phyloP scores from a whole-genome alignment of 2,888 invertebrate genomes.

The Dicroscelio sp. region DNA sequence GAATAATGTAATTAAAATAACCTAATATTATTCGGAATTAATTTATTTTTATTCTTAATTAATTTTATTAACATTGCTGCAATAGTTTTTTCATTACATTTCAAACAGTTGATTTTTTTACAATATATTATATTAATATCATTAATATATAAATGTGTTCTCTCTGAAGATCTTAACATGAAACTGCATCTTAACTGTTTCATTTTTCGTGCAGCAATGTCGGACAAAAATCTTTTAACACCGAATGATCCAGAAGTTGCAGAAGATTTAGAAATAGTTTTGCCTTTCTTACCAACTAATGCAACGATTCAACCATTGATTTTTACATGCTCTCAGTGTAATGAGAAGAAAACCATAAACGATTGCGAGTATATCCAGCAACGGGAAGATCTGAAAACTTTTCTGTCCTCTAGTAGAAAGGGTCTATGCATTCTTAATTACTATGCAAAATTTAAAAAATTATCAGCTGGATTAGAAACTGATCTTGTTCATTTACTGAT shows the following conservation, averaged over 20 bases:
- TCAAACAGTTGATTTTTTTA: no score
- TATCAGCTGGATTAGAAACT: background rate
- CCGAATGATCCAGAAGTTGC: background rate
- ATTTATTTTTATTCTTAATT: no score
- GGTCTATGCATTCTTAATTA: background rate
- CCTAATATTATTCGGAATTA: no score
- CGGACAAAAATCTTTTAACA: background rate
- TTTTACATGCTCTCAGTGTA: background rate
- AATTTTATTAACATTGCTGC: no score
- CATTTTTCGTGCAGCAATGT: background rate
- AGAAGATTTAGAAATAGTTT: background rate
- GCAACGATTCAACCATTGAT: background rate
- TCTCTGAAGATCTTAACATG: no score
- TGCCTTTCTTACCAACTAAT: no score
- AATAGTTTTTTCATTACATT: no score
- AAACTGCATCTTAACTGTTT: background rate
- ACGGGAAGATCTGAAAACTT: background rate
- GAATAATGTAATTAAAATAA: no score
- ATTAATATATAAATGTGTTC: no score
- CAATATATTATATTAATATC: no score
- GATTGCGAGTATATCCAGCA: background rate
- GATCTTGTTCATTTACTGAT: background rate
- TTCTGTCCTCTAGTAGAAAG: background rate
- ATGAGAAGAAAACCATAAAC: background rate
- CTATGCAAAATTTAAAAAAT: background rate